Percentiles rank a stretch among this genome's conserved stretches.
Evolutionary conservation across 92 coral and sea anemone genomes (phyloP).

Genomic region (Phenganax subtilis): DNA sequence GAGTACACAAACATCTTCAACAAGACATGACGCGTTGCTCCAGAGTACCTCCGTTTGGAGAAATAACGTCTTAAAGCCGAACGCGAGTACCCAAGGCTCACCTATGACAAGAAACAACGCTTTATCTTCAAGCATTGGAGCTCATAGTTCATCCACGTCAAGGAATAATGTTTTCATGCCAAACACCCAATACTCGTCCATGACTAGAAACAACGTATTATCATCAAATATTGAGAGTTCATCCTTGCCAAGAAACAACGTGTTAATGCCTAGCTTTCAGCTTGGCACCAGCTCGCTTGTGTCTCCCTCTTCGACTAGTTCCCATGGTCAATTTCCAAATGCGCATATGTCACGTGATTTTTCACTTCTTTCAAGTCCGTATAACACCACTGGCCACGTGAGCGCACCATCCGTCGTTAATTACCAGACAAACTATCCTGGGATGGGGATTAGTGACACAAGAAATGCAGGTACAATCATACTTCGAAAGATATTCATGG

Average conservation of each 20-base stretch:
- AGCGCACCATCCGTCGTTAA: neutral
- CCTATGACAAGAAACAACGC: too few relatives aligned
- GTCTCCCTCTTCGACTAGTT: neutral
- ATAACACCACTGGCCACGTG: neutral
- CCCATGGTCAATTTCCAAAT: neutral
- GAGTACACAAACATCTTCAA: neutral
- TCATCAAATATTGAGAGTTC: too few relatives aligned
- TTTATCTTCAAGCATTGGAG: too few relatives aligned
- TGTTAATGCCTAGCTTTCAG: neutral
- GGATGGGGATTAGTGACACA: neutral
- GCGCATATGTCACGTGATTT: neutral
- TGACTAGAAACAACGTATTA: too few relatives aligned
- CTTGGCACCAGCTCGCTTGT: neutral
- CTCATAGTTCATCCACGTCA: too few relatives aligned
- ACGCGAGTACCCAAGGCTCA: neutral
- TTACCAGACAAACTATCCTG: neutral
- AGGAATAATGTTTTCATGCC: neutral
- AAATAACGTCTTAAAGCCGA: conserved; percentile 1
- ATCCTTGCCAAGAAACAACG: too few relatives aligned
- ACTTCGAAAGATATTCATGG: too few relatives aligned
- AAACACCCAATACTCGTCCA: neutral
- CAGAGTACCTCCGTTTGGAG: neutral
- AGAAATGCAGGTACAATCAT: neutral
- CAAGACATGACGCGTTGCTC: neutral
- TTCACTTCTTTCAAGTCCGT: neutral